phyloP scores from a whole-genome alignment of 2,797 vertebrate species.

The Buphagus erythrorhynchus region DNA sequence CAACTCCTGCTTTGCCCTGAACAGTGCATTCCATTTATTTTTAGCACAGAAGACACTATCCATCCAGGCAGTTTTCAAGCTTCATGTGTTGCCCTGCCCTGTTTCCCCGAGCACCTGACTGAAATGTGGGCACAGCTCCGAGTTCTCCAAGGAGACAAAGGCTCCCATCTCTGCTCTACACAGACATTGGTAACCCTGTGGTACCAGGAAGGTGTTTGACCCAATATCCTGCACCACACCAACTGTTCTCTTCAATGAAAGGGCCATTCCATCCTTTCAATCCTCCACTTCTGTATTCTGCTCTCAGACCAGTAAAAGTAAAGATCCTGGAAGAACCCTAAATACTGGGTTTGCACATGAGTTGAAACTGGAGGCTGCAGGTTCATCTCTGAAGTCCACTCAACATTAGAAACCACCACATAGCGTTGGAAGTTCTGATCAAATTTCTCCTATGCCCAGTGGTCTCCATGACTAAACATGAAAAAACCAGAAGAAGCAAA shows the following conservation, averaged over 20 bases:
- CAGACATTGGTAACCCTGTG: accelerated
- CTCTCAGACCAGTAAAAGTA: not conserved
- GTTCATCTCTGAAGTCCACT: not conserved
- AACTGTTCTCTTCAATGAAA: not conserved
- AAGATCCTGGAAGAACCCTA: not conserved
- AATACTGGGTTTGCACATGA: not conserved
- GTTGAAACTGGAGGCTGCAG: not conserved
- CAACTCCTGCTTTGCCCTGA: not conserved
- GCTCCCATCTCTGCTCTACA: not conserved
- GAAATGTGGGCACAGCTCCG: not conserved
- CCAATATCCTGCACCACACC: not conserved
- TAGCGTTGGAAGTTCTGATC: accelerated
- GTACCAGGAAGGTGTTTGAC: not conserved
- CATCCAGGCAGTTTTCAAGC: not conserved
- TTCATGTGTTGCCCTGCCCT: not conserved
- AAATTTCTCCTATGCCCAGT: not conserved
- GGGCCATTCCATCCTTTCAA: not conserved
- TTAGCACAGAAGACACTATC: not conserved
- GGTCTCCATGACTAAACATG: not conserved
- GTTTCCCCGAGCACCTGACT: not conserved
- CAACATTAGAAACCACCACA: not conserved
- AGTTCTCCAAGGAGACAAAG: not conserved
- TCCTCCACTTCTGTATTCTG: not conserved
- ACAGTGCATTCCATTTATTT: not conserved
- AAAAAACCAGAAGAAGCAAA: not conserved